Percentiles rank a stretch among this genome's conserved stretches.
These are phyloP conservation scores for Drosophila dives DNA, from an alignment of 2,888 invertebrate genomes.

Conservation along the genomic window DNA sequence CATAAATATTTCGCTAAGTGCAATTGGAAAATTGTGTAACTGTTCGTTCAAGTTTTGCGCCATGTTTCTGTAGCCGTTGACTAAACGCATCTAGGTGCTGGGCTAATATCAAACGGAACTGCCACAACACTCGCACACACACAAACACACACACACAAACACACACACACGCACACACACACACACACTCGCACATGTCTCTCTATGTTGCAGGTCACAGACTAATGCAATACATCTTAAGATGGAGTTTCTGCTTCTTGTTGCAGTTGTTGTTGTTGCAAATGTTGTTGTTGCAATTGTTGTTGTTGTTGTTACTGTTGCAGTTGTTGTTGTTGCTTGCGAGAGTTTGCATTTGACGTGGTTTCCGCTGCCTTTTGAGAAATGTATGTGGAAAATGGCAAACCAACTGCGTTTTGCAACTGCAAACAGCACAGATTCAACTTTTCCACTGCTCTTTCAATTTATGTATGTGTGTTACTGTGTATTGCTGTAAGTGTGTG, in stretches of 20 bases:
- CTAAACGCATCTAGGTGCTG: constrained; percentile 74
- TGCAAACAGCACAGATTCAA: constrained; percentile 31
- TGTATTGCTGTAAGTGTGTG: constrained; percentile 17
- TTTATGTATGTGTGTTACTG: constrained; percentile 1
- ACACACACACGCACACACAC: constrained; percentile 1
- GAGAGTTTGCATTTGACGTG: constrained; percentile 69
- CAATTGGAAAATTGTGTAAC: constrained; percentile 27
- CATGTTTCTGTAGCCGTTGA: constrained; percentile 63
- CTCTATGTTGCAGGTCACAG: constrained; percentile 56
- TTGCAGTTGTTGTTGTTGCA: constrained; percentile 9
- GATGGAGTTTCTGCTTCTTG: constrained; percentile 45
- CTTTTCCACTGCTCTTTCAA: constrained; percentile 29
- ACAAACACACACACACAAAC: constrained; percentile 6
- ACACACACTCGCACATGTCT: constrained; percentile 20
- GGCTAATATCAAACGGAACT: constrained; percentile 80
- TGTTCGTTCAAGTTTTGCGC: constrained; percentile 57
- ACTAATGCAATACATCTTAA: constrained; percentile 72
- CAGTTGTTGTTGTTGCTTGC: constrained; percentile 12
- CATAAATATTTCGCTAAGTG: constrained; percentile 2
- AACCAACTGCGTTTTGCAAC: constrained; percentile 68
- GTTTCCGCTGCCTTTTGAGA: constrained; percentile 78
- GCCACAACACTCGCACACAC: constrained; percentile 51
- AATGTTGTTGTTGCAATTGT: neutral
- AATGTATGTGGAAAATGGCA: constrained; percentile 79
- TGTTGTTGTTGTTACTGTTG: neutral